Conservation (phyloP, 1,140 invertebrate species). For the Monomorium pharaonis region DNA sequence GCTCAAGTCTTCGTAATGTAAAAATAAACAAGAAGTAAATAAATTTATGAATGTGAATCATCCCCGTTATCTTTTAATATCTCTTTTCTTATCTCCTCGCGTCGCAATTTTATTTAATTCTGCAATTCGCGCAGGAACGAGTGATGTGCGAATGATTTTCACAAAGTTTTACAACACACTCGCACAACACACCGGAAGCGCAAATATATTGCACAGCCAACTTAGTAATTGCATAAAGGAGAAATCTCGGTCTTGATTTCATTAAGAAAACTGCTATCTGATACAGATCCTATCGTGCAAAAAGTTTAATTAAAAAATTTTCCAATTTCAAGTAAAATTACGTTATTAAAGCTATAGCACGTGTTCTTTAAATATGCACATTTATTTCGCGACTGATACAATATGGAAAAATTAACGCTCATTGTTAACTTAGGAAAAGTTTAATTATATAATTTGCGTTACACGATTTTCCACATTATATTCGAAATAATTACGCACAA, state of each 20-base stretch:
- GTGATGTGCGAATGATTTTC: conserved; percentile 41
- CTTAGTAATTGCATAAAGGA: conserved; percentile 55
- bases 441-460: conserved; percentile 18
- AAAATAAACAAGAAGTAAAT: neutral
- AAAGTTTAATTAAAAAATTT: neutral
- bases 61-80: neutral
- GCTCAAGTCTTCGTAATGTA: neutral
- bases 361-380: neutral
- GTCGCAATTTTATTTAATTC: conserved; percentile 27
- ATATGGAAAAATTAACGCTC: neutral
- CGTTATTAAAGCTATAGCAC: neutral
- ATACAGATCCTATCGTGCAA: conserved; percentile 15
- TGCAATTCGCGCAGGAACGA: neutral
- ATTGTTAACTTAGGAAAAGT: neutral
- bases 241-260: conserved; percentile 50
- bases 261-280: conserved; percentile 31
- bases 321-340: neutral
- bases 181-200: conserved; percentile 32
- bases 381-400: conserved; percentile 4
- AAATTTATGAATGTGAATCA: neutral
- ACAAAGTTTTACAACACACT: conserved; percentile 45
- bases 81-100: too few species aligned
- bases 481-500: neutral
- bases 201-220: conserved; percentile 34
- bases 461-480: neutral